Percentiles rank a stretch among this genome's conserved stretches.
Conservation (phyloP, 2,888 invertebrate genomes). For the Lagria hirta region DNA sequence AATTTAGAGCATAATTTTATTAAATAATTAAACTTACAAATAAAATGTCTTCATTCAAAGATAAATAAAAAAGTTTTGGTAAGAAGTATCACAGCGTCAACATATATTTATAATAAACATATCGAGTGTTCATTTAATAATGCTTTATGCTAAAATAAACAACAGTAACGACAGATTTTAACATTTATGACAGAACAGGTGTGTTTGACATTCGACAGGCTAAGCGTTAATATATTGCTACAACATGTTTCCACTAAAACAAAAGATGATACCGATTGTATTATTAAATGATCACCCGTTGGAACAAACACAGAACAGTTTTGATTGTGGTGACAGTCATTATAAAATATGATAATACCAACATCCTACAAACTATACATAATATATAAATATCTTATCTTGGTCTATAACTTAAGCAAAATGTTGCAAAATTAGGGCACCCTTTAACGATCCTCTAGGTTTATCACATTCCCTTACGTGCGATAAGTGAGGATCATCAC, state of each 20-base stretch:
- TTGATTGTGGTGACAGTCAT: slow-evolving; percentile 29
- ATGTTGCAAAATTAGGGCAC: not conserved
- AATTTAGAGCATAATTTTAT: slow-evolving; percentile 11
- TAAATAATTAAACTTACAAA: slow-evolving; percentile 22
- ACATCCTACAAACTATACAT: slow-evolving; percentile 21
- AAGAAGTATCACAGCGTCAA: slow-evolving; percentile 31
- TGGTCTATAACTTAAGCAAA: slow-evolving; percentile 10
- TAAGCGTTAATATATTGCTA: no score
- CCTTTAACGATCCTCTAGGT: no score
- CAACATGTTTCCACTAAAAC: no score
- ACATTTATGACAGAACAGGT: no score
- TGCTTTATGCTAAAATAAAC: no score
- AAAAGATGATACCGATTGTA: no score
- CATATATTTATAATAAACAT: slow-evolving; percentile 25
- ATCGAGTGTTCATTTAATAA: no score
- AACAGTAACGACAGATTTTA: no score
- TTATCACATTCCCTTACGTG: slow-evolving; percentile 2
- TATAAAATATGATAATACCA: slow-evolving; percentile 23
- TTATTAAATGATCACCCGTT: no score
- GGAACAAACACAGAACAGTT: slow-evolving; percentile 25
- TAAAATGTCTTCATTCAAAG: slow-evolving; percentile 11
- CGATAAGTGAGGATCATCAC: slow-evolving; percentile 8
- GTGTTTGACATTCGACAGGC: no score
- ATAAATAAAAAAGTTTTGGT: slow-evolving; percentile 13
- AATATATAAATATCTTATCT: slow-evolving; percentile 18